Evolutionary conservation across 23 tunicate species (phyloP).

Genomic region (Ascidia mentula): DNA sequence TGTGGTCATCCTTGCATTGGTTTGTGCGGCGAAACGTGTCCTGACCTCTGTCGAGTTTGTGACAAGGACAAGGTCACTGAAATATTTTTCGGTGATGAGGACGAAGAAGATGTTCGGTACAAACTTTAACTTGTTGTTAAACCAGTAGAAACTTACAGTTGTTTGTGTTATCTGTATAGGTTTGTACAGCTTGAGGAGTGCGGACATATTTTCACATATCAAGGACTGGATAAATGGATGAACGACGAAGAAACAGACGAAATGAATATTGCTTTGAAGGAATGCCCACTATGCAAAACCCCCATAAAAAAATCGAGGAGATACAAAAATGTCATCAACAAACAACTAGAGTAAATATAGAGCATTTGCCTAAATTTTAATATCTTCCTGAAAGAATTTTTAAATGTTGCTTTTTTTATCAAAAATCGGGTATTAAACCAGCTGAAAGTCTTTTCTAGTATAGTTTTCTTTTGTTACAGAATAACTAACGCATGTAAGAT

Average conservation of each 20-base stretch:
- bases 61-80: neutral
- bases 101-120: neutral
- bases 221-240: slow-evolving; percentile 55
- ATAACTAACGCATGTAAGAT: too few species aligned
- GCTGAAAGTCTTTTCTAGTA: too few species aligned
- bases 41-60: slow-evolving; percentile 16
- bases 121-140: too few species aligned
- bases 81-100: neutral
- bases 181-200: slow-evolving; percentile 63
- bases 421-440: too few species aligned
- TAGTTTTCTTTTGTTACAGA: too few species aligned
- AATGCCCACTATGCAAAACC: slow-evolving; percentile 72
- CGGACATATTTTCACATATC: slow-evolving; percentile 55
- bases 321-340: slow-evolving; percentile 52
- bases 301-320: slow-evolving; percentile 35
- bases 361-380: too few species aligned
- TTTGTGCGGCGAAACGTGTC: slow-evolving; percentile 16
- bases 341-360: slow-evolving; percentile 36
- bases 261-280: slow-evolving; percentile 47
- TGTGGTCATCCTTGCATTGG: too few species aligned
- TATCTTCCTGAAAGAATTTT: too few species aligned
- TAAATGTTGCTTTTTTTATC: too few species aligned
- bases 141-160: too few species aligned
- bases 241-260: slow-evolving; percentile 28
- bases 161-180: too few species aligned